Evolutionary conservation across 53 echinoderm and acorn worm species (phyloP).

Genomic region (Echinometra lucunter): DNA sequence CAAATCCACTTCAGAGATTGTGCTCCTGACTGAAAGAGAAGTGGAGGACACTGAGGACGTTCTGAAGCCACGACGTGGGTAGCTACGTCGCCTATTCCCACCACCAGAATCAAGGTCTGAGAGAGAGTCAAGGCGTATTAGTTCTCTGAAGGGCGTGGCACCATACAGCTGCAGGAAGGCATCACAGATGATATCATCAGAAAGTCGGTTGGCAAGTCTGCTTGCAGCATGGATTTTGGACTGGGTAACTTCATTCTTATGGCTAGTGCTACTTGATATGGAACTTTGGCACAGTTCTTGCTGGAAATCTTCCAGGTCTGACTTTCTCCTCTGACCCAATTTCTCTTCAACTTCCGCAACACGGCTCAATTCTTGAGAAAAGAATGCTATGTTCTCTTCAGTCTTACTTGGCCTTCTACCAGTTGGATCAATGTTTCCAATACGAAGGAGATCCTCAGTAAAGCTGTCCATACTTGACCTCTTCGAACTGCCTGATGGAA

Average conservation of each 20-base stretch:
- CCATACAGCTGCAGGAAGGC: slow-evolving; percentile 89
- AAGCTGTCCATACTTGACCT: slow-evolving; percentile 92
- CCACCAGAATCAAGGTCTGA: slow-evolving; percentile 54
- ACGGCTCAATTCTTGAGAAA: slow-evolving; percentile 87
- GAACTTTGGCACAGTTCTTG: slow-evolving; percentile 83
- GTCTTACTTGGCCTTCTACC: slow-evolving; percentile 93
- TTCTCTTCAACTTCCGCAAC: slow-evolving; percentile 83
- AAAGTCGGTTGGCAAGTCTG: slow-evolving; percentile 73
- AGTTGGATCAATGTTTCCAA: slow-evolving; percentile 91
- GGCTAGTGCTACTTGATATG: slow-evolving; percentile 2
- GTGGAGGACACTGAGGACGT: slow-evolving; percentile 65
- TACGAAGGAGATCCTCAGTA: slow-evolving; percentile 93
- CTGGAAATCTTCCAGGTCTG: slow-evolving; percentile 89
- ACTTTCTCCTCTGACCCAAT: slow-evolving; percentile 80
- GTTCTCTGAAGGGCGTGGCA: slow-evolving; percentile 68
- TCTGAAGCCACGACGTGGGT: slow-evolving; percentile 66
- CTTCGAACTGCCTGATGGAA: slow-evolving; percentile 80
- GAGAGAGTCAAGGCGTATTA: slow-evolving; percentile 67
- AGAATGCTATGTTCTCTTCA: slow-evolving; percentile 91
- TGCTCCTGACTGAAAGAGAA: slow-evolving; percentile 62
- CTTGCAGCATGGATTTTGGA: slow-evolving; percentile 67
- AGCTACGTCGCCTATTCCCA: slow-evolving; percentile 56
- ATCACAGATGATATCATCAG: slow-evolving; percentile 86
- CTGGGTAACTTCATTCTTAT: slow-evolving; percentile 49
- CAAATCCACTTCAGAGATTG: slow-evolving; percentile 86